Evolutionary conservation across 2,113 vertebrate genomes (phyloP), one percentile per base, ranked within the genome.

Genomic region (Tragelaphus scriptus): DNA sequence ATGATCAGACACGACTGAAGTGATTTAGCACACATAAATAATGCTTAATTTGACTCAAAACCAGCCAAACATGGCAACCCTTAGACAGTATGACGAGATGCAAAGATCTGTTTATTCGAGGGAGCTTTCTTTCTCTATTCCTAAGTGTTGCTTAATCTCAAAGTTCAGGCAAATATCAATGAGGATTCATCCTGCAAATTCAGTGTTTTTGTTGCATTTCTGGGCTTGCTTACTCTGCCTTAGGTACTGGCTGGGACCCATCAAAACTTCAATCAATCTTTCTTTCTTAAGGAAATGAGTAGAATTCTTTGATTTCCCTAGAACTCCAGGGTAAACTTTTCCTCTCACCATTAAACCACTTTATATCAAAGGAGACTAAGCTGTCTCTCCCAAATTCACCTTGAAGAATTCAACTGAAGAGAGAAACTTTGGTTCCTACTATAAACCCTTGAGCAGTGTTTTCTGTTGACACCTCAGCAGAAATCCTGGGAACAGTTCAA

Each of bases 201-300:
- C 26, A 77, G 81, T 68, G 25, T 75, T 95, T 96, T 61, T 90
- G 3, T 92, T 88, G 96, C 88, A 91, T 97, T 93, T 97, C 85
- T 96, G 85, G 51, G 51, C 85, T 94, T 92, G 40, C 65, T 92
- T 94, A 44, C 81, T 92, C 75, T 92, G 97, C 92, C 94, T 47
- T 92, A 86, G 65, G 75, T 95, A 84, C 81, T 87, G 92, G 90
- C 92, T 84, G 55, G 63, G 32, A 96, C 75, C 90, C 95, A 96
- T 68, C 71, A 96, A 96, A 96, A 95, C 68, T 91, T 96, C 95
- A 95, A 96, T 97, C 93, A 85, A 4, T 61, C 97, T 93, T 93
- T 91, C 51, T 84, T 97, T 93, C 90, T 90, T 92, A 71, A 95
- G 94, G 53, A 96, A 96, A 96, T 92, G 75, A 98, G 92, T 68